Evolutionary conservation across 2,888 invertebrate genomes (phyloP), one percentile per base, ranked within the genome.

Genomic region (Acrobasis suavella): DNA sequence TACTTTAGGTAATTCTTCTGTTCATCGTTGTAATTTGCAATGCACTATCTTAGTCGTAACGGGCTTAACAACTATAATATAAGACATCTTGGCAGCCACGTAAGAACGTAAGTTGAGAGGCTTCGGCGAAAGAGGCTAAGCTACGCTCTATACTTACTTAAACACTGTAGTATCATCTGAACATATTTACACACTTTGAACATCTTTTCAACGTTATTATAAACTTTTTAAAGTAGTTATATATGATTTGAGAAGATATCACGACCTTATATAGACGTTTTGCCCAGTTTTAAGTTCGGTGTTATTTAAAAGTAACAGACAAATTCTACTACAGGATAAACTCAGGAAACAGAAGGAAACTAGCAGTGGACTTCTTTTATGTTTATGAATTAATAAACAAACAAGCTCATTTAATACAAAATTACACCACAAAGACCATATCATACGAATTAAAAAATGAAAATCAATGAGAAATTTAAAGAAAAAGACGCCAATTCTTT

Each of bases 401-500:
- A 32, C 7, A 32, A 32, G 7, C 32, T 32, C 8, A 32, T 32
- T 32, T 32, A 32, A 32, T 32, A 32, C 32, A 32, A 32, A 8
- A 32, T 32, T 0, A 7, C 32, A 5, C 32, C 32, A 22, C 22
- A 12, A 51, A 0, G 9, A 51, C 1, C 12, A 51, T 3, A 17
- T 17, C 9, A 22, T 10, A 78, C 78, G 72, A 80, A 85, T 82
- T 85, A 89, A 90, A 90, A 91, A 86, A 75, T 85, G 82, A 89
- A 89, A 86, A 88, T 89, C 14, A n/a, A 1, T 3, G 86, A 77
- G 69, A 80, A 76, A 74, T 74, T 82, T 81, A 79, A 87, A 86
- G 87, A 87, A 84, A 83, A 85, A 32, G 78, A 73, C 51, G 78
- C 78, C 85, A 86, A 89, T 91, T 86, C 39, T 32, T 32, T 32